These are phyloP conservation scores for Chaetops frenatus DNA, from an alignment of 2,113 vertebrate species.

Conservation along the genomic window DNA sequence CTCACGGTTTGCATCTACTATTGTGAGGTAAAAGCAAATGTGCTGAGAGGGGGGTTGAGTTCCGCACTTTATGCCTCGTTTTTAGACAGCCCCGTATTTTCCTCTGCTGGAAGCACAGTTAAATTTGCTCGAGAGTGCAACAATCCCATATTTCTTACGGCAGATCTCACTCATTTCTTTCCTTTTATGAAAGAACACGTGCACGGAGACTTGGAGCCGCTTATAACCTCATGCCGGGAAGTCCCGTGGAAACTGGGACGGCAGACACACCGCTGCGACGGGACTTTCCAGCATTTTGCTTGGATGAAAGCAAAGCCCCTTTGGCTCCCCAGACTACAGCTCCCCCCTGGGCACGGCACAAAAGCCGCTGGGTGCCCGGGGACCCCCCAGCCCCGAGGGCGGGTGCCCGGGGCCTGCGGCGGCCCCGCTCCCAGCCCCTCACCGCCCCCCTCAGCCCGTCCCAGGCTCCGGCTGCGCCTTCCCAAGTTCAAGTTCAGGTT, in stretches of 20 bases:
- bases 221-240: neutral
- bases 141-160: neutral
- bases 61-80: neutral
- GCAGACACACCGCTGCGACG: neutral
- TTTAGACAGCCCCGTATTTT: neutral
- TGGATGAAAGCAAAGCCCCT: neutral
- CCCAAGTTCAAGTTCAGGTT: constrained; percentile 76
- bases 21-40: neutral
- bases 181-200: neutral
- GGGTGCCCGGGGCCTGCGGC: neutral
- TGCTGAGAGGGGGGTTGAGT: neutral
- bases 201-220: neutral
- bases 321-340: neutral
- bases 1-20: neutral
- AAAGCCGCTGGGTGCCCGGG: neutral
- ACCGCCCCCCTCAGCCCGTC: neutral
- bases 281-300: neutral
- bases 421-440: neutral
- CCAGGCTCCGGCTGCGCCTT: constrained; percentile 29
- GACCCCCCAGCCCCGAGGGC: neutral
- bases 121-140: neutral
- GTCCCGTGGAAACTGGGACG: neutral
- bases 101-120: neutral
- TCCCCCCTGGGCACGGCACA: neutral
- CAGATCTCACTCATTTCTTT: neutral